A percentile compares a stretch with the other conserved stretches of the same genome.
Conservation (phyloP, 35 echinoderm and acorn worm genomes). For the Lytechinus variegatus region DNA sequence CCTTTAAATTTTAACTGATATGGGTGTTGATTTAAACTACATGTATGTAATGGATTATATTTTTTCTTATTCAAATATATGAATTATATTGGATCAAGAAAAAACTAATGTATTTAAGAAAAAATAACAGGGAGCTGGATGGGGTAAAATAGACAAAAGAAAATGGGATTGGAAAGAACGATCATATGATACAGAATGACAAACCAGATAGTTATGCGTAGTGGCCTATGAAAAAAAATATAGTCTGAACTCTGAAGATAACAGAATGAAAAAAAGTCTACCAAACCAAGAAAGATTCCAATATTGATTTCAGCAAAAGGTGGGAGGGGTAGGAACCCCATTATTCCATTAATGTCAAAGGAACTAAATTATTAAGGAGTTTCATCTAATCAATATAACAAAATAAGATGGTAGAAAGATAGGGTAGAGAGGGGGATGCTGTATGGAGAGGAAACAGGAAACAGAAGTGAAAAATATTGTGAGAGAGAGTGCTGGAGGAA, state of each 20-base stretch:
- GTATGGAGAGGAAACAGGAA: background rate
- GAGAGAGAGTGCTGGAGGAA: background rate
- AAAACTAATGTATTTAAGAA: background rate
- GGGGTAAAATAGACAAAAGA: background rate
- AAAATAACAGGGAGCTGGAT: background rate
- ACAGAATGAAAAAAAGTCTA: too few relatives aligned
- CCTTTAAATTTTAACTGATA: too few relatives aligned
- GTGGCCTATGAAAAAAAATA: too few relatives aligned
- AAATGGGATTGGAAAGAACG: background rate
- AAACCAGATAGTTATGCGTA: too few relatives aligned
- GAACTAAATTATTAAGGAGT: background rate
- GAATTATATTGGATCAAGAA: background rate
- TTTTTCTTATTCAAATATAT: background rate
- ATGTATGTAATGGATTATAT: too few relatives aligned
- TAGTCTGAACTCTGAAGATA: too few relatives aligned
- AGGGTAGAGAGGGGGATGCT: background rate
- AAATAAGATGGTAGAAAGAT: background rate
- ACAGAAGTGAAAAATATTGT: background rate
- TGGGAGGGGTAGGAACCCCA: background rate
- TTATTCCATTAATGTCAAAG: conserved; percentile 19
- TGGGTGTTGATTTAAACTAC: too few relatives aligned
- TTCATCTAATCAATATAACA: background rate
- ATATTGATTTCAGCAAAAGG: background rate
- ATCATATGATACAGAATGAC: background rate
- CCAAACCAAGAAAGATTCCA: background rate